Conservation (phyloP, 2,888 invertebrate genomes). For the Aspidapion aeneum region DNA sequence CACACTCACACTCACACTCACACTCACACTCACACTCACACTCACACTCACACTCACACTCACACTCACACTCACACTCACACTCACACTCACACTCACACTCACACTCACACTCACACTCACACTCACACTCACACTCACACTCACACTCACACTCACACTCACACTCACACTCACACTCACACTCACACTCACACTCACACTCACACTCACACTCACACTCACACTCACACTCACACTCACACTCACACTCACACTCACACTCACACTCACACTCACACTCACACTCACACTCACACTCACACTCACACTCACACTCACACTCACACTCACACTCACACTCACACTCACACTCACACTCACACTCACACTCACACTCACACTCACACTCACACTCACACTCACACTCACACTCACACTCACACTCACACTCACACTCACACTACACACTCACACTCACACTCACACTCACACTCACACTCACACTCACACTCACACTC, state of each 20-base stretch:
- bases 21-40: background rate
- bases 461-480: background rate
- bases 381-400: background rate
- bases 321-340: background rate
- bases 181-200: background rate
- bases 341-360: background rate
- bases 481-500: background rate
- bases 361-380: background rate
- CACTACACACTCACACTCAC: background rate
- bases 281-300: background rate
- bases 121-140: background rate
- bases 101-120: background rate
- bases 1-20: background rate
- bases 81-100: background rate
- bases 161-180: background rate
- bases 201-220: background rate
- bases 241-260: background rate
- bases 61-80: background rate
- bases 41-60: background rate
- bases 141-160: background rate
- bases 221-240: background rate
- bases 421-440: background rate
- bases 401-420: background rate
- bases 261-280: background rate
- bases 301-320: background rate